Conservation (phyloP, 2,113 vertebrate species). For the Carettochelys insculpta region DNA sequence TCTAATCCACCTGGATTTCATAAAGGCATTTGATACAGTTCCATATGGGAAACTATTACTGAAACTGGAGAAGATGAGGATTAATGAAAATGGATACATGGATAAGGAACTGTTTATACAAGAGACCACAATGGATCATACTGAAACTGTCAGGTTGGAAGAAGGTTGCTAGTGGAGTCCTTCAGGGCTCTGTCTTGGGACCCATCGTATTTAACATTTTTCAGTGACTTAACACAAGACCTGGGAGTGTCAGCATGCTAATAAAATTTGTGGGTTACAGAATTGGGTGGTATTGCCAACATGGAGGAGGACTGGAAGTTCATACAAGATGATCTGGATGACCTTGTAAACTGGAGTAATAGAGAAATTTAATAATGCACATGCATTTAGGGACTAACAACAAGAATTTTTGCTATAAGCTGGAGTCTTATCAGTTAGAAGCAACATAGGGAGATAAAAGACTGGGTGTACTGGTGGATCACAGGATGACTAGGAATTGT, state of each 20-base stretch:
- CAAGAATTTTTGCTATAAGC: no score
- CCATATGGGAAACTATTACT: background rate
- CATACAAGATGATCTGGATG: background rate
- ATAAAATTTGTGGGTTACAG: background rate
- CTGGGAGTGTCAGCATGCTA: background rate
- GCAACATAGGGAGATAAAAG: background rate
- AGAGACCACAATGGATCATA: conserved; percentile 20
- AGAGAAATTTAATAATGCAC: background rate
- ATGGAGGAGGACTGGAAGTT: background rate
- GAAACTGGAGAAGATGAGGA: background rate
- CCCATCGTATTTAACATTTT: conserved; percentile 37
- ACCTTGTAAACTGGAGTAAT: no score
- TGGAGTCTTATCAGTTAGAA: background rate
- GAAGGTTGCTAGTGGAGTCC: conserved; percentile 62
- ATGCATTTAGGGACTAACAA: background rate
- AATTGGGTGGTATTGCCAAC: background rate
- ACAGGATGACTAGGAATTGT: background rate
- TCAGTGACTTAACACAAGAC: background rate
- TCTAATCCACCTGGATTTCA: background rate
- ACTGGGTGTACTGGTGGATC: background rate
- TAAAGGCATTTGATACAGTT: background rate
- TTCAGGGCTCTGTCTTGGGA: background rate
- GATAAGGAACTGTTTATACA: conserved; percentile 27
- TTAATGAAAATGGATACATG: conserved; percentile 16
- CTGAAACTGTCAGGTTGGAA: conserved; percentile 21